Evolutionary conservation across 1,140 invertebrate species (phyloP), one percentile per base, ranked within the genome.

Genomic region (Eciton burchellii): DNA sequence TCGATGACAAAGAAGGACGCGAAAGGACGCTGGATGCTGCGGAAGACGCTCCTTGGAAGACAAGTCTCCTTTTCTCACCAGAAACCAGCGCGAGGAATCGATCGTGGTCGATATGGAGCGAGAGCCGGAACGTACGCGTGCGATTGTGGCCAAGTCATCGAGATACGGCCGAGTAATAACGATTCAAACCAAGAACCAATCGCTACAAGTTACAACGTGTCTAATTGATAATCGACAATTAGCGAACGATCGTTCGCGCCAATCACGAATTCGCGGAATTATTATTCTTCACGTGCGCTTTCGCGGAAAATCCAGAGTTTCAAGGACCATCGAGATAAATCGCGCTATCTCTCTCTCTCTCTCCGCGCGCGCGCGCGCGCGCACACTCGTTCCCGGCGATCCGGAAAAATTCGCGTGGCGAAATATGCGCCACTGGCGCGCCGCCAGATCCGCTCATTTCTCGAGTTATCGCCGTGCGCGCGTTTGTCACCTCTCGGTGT

Each of bases 381-480:
- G 29, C 52, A 29, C n/a, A 72, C 24, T 45, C 9, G 35, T 35
- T 35, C 35, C 19, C 45, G n/a, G 16, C 52, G 35, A 35, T 82
- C 43, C 66, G 21, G 47, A 71, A 47, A 66, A 77, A 82, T 84
- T 71, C 41, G 29, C 35, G 35, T 35, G 47, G 65, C 72, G n/a
- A n/a, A 66, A 76, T 60, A 84, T 70, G 52, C 81, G 56, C 26
- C 26, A 43, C 62, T 84, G 82, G 81, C 60, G 29, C 66, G 29
- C 0, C 21, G 82, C 83, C 84, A 86, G 65, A 52, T 16, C 9
- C 24, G n/a, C 70, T 72, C 70, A n/a, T 59, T 57, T 41, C 68
- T 14, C 45, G 52, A 66, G 14, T 47, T 41, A 21, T 19, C 45
- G n/a, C 26, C 60, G 83, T 35, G 81, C 71, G 52, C 45, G 81